These are phyloP conservation scores for Taxidea taxus DNA, from an alignment of 2,113 vertebrate genomes.

Conservation along the genomic window DNA sequence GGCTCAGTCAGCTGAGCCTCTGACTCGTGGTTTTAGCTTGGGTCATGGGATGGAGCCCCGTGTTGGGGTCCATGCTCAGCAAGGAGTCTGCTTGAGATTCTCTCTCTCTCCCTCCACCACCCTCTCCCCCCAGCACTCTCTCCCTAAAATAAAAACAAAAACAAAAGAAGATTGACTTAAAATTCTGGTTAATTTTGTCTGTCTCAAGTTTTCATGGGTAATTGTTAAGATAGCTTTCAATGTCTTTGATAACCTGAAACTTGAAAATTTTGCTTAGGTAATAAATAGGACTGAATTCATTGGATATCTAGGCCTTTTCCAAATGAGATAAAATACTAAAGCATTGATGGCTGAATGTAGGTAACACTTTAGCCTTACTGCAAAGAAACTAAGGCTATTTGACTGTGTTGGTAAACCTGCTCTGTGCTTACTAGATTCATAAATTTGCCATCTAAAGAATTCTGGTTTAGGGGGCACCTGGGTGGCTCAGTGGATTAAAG, in stretches of 20 bases:
- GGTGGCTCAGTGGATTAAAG: too few species aligned
- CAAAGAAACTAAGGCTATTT: background rate
- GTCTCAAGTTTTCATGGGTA: background rate
- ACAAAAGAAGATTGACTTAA: background rate
- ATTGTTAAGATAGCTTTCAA: background rate
- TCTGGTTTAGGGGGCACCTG: background rate
- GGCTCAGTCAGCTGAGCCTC: background rate
- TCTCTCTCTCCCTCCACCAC: background rate
- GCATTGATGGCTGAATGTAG: background rate
- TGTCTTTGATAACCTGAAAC: background rate
- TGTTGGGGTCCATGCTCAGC: background rate
- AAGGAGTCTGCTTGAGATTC: background rate
- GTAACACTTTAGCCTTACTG: background rate
- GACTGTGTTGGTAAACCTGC: background rate
- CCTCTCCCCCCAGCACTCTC: background rate
- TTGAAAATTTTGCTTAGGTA: background rate
- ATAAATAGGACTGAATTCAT: background rate
- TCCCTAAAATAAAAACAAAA: background rate
- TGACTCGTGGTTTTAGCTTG: background rate
- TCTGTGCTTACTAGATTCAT: background rate
- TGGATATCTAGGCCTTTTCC: background rate
- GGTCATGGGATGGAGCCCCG: background rate
- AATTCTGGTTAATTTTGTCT: background rate
- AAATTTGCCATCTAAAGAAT: background rate
- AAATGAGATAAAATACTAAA: background rate